Base-by-base conservation (phyloP, 2,113 vertebrate genomes). In the Neotragus moschatus region DNA sequence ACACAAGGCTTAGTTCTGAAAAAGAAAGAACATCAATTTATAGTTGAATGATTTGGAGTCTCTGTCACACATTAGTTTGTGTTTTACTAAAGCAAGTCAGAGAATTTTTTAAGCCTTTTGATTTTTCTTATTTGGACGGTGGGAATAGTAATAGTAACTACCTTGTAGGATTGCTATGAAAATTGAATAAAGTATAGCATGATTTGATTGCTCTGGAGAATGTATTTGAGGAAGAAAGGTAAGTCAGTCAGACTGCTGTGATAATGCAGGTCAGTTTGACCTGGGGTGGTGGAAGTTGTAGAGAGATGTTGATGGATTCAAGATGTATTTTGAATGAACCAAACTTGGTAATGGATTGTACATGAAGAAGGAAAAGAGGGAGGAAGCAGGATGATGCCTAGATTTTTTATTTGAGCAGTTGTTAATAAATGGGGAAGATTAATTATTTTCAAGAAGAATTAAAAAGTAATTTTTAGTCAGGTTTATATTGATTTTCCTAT, bases 111-210 rank as follows among this genome's bases (percentile, higher is more conserved):
- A 84, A 97, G 33, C 23, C 63, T 63, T 63, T 87, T 87, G 47
- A 61, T 33, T 90, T 97, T 89, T 96, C n/a, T 86, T 7, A 70
- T 55, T 91, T 81, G 36, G 39, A 81, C 91, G 88, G 30, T 86
- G 49, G 26, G 45, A 90, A 84, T 88, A 84, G 56, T 88, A 84
- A 39, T 87, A 90, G 9, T 56, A 92, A 56, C 36, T 87, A 63
- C 23, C 7, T 8, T 81, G 9, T 77, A 90, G 81, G 33, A 36
- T 94, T 94, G 26, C 45, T 77, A 2, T 92, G 55, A 92, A 89
- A 47, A 84, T 51, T 80, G 60, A 87, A 30, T 90, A 55, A 53
- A 53, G 2, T 84, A 14, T 16, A 53, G 49, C 2, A 10, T 88
- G 56, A 56, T 55, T 45, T 91, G 23, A 63, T 80, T 87, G 17